Base-by-base conservation (phyloP, 1,140 invertebrate genomes). In the Oscheius sp. region DNA sequence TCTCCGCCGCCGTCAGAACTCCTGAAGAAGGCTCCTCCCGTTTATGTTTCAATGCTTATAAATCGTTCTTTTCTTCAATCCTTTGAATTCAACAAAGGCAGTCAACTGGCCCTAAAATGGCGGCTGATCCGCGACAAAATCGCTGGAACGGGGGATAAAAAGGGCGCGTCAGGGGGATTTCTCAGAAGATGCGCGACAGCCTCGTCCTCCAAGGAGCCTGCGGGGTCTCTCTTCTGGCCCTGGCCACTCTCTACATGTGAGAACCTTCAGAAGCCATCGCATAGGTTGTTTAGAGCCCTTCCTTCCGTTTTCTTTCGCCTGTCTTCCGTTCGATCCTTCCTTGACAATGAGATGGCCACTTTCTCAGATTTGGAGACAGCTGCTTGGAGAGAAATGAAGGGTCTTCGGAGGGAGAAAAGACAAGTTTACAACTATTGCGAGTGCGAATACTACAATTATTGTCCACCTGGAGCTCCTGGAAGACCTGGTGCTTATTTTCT, bases 371-470 rank as follows among this genome's bases (percentile, higher is more conserved):
- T 63, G 18, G 61, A 63, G 35, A 32, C 32, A 7, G 10, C 7
- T 18, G 61, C 36, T 42, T 63, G 61, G 61, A 38, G 20, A n/a
- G 61, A 63, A 10, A 36, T 63, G 61, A 34, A 38, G 31, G 61
- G 35, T 18, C 28, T 32, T 26, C 31, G 61, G 31, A 29, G 36
- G 26, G 61, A 34, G 35, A 38, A 63, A 32, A 10, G 61, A 26
- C 32, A 38, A 34, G 36, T 42, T 34, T 71, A 71, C 42, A 65
- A 49, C 26, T 71, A 64, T 29, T 71, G 69, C 58, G 69, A 71
- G 58, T 71, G 72, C 28, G 72, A 74, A 62, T 61, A 74, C 31
- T 38, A 61, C 10, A 61, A 45, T 31, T 15, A 18, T 2, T 66
- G 72, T 20, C 45, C 52, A 23, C 55, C 72, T 46, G 72, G 72